These are phyloP conservation scores for Clarias platycephalus DNA, from an alignment of 2,797 vertebrate species.

Conservation along the genomic window DNA sequence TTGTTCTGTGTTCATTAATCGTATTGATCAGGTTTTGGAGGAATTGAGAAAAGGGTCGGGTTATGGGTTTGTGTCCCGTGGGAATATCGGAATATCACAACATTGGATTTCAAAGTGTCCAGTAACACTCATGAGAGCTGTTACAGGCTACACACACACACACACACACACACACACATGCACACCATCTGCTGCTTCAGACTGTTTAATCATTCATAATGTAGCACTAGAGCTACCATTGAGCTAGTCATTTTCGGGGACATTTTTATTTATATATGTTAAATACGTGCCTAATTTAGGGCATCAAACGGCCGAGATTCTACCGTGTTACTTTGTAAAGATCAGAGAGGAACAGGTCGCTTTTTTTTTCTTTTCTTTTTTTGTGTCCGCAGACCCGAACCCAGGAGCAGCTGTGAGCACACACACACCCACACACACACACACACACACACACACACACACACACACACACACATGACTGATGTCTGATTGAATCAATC, in stretches of 20 bases:
- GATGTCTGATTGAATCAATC: conserved; percentile 44
- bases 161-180: conserved; percentile 3
- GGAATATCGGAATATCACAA: neutral
- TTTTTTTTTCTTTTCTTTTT: neutral
- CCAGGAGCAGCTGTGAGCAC: conserved; percentile 21
- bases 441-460: too few species aligned
- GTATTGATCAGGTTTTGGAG: neutral
- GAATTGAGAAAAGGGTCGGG: neutral
- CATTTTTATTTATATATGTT: neutral
- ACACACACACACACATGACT: neutral
- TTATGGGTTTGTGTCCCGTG: conserved; percentile 8
- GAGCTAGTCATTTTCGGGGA: too few species aligned
- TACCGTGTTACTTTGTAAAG: conserved; percentile 7
- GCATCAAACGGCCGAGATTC: neutral
- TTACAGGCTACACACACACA: neutral
- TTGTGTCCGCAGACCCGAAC: conserved; percentile 16
- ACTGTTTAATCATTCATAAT: conserved; percentile 2
- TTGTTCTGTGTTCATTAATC: neutral
- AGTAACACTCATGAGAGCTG: conserved; percentile 3
- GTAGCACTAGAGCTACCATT: neutral
- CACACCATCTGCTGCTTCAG: conserved; percentile 4
- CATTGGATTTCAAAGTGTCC: neutral
- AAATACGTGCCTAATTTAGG: too few species aligned
- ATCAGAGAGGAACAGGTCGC: conserved; percentile 19
- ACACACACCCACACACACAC: too few species aligned